Base-by-base conservation (phyloP, 2,888 invertebrate species). In the Matsumyia berberina region DNA sequence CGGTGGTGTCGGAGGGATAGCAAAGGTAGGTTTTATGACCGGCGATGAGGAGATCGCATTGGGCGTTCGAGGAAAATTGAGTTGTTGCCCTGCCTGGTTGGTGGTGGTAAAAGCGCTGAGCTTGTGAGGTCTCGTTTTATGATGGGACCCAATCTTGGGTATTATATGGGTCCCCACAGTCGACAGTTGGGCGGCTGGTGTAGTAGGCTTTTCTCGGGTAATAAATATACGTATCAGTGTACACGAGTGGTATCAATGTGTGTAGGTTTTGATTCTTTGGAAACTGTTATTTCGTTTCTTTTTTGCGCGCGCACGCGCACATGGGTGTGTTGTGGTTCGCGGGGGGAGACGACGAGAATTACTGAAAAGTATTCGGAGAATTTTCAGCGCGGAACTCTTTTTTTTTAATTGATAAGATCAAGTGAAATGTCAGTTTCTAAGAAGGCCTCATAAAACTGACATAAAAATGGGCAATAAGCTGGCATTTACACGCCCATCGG, bases 61-160 rank as follows among this genome's bases (percentile, higher is more conserved):
- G 74, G 74, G 74, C 70, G 74, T 85, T 76, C 70, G 70, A 44
- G 62, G 69, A 80, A 80, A 80, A 85, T 85, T 85, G 66, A 85
- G 85, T 80, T 85, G 85, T 85, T 73, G 69, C 39, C 73, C 53
- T 46, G 78, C 67, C 49, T 67, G 51, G 81, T 70, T 73, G 66
- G 66, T 64, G 46, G 67, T 70, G 49, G 74, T 79, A 85, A 79
- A 80, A 85, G 69, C 80, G 62, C 60, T 67, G 73, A 85, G 67
- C 83, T 72, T 85, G 83, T 85, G 83, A 80, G 83, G 83, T 85
- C 83, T 80, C 29, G 60, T 73, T 83, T 85, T 74, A 85, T 79
- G 83, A 80, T 79, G 83, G 74, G 83, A 83, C 58, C 51, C 80
- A 80, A 79, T 83, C 73, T 57, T 73, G 67, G 67, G 53, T 69